Evolutionary conservation across 2,888 invertebrate species (phyloP).

Genomic region (Elmis aenea): DNA sequence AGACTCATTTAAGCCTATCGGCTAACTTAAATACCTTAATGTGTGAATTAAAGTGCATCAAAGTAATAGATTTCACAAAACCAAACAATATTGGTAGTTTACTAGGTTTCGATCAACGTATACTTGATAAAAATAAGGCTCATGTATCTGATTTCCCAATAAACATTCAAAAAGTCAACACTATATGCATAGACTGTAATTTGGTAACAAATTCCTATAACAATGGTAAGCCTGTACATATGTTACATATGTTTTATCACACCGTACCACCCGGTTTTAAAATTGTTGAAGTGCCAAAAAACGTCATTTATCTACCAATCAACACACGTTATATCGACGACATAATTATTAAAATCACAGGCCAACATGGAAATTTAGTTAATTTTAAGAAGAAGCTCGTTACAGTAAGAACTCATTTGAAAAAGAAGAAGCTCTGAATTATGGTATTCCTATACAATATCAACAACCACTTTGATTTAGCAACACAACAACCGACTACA

Average conservation of each 20-base stretch:
- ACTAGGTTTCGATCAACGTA: slow-evolving; percentile 9
- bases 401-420: slow-evolving; percentile 1
- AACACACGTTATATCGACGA: too few relatives aligned
- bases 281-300: too few relatives aligned
- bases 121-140: slow-evolving; percentile 8
- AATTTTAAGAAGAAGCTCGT: slow-evolving; percentile 3
- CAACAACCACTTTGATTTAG: too few relatives aligned
- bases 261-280: slow-evolving; percentile 14
- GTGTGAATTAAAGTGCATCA: slow-evolving; percentile 16
- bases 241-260: too few relatives aligned
- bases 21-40: too few relatives aligned
- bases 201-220: too few relatives aligned
- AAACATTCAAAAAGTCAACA: too few relatives aligned
- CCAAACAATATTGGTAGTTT: slow-evolving; percentile 9
- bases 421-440: background rate
- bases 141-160: slow-evolving; percentile 22
- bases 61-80: slow-evolving; percentile 12
- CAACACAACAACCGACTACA: too few relatives aligned
- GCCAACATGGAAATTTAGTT: too few relatives aligned
- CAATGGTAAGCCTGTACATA: too few relatives aligned
- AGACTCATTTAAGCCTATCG: slow-evolving; percentile 11
- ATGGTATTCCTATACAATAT: too few relatives aligned
- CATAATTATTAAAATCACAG: slow-evolving; percentile 13
- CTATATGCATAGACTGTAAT: slow-evolving; percentile 8
- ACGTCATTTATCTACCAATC: too few relatives aligned